phyloP scores from a whole-genome alignment of 23 tunicate species.

The Botrylloides violaceus region DNA sequence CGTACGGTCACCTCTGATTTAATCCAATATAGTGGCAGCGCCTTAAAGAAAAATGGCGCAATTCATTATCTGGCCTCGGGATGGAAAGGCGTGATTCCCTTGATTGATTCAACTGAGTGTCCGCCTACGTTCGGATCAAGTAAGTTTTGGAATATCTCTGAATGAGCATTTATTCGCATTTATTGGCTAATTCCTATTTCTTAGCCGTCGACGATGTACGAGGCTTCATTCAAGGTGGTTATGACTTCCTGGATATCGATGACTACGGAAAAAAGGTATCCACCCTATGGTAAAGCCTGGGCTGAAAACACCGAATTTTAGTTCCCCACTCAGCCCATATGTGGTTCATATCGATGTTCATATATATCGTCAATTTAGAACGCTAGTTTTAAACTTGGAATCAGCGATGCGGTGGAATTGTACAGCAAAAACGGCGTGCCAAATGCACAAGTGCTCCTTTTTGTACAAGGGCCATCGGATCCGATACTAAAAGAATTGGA shows the following conservation, averaged over 20 bases:
- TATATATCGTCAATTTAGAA: too few relatives aligned
- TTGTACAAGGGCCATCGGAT: not conserved
- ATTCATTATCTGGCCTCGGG: conserved; percentile 58
- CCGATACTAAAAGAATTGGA: not conserved
- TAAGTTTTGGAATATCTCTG: conserved; percentile 1
- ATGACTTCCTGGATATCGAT: conserved; percentile 40
- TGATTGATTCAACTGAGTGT: conserved; percentile 89
- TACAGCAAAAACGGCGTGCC: not conserved
- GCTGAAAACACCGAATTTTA: too few relatives aligned
- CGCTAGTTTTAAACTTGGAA: not conserved
- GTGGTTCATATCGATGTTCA: too few relatives aligned
- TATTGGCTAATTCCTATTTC: not conserved
- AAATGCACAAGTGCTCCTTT: not conserved
- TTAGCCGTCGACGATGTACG: conserved; percentile 73
- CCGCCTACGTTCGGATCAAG: conserved; percentile 88
- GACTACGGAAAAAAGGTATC: conserved; percentile 36
- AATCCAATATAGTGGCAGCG: conserved; percentile 31
- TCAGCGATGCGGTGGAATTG: not conserved
- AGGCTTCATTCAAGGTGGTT: conserved; percentile 74
- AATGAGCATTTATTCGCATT: not conserved
- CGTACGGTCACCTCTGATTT: conserved; percentile 11
- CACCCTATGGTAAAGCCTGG: too few relatives aligned
- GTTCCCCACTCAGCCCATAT: too few relatives aligned
- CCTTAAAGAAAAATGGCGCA: conserved; percentile 31
- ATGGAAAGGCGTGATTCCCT: conserved; percentile 63